A percentile compares a stretch with the other conserved stretches of the same genome.
Evolutionary conservation across 2,113 vertebrate species (phyloP).

Genomic region (Sus scrofa): DNA sequence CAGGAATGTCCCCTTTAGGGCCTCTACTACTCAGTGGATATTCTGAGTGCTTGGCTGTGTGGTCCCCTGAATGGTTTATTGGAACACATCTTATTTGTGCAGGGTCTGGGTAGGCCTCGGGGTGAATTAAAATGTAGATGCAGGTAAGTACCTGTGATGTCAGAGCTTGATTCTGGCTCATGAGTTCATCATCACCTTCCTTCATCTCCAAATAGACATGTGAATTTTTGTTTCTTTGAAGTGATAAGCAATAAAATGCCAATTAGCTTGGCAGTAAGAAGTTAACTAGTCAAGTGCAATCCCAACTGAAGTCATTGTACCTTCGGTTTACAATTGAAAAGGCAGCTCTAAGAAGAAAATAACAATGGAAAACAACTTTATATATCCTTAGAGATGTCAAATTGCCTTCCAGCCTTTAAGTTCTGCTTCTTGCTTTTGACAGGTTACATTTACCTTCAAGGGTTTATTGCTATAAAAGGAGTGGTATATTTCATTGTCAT

Average conservation of each 20-base stretch:
- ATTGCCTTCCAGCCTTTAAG: conserved; percentile 77
- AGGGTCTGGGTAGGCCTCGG: not conserved
- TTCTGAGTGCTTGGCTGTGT: not conserved
- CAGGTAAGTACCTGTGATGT: not conserved
- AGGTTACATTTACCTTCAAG: conserved; percentile 73
- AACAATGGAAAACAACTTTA: conserved; percentile 73
- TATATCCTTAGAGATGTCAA: conserved; percentile 73
- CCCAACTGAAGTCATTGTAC: conserved; percentile 44
- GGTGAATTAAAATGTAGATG: not conserved
- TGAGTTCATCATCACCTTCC: not conserved
- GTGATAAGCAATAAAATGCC: conserved; percentile 33
- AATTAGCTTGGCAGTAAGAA: conserved; percentile 47
- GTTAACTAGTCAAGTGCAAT: conserved; percentile 17
- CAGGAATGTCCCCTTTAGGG: not conserved
- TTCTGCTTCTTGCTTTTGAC: conserved; percentile 82
- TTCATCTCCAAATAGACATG: not conserved
- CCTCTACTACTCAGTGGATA: not conserved
- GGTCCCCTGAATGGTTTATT: not conserved
- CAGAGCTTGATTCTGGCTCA: conserved; percentile 41
- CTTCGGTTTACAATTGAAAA: conserved; percentile 70
- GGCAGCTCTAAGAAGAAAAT: conserved; percentile 70
- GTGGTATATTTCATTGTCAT: conserved; percentile 45
- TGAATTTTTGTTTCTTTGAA: conserved; percentile 21
- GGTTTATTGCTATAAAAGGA: conserved; percentile 75
- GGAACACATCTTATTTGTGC: not conserved